Evolutionary conservation across 2,888 invertebrate species (phyloP).

Genomic region (Iphiclides podalirius): DNA sequence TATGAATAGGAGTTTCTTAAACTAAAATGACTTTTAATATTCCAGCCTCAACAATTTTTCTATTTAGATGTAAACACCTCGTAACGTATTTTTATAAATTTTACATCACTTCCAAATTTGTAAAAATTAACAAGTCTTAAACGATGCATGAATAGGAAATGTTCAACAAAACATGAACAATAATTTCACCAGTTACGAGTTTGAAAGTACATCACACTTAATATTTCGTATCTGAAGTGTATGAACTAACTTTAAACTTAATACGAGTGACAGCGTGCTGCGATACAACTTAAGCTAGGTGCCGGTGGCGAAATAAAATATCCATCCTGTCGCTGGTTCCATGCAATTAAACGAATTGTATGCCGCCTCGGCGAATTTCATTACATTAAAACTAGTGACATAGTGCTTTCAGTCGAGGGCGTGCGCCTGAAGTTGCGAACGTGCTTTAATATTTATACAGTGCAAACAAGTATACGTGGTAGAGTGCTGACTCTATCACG

Average conservation of each 20-base stretch:
- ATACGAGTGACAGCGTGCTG: neutral
- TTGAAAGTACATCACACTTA: neutral
- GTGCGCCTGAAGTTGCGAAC: conserved; percentile 39
- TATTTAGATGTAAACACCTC: too few relatives aligned
- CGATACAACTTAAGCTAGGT: conserved; percentile 1
- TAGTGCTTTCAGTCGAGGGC: conserved; percentile 20
- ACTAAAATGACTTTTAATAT: too few relatives aligned
- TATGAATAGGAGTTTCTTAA: too few relatives aligned
- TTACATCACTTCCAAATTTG: too few relatives aligned
- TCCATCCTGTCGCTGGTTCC: conserved; percentile 9
- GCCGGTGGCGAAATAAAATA: conserved; percentile 9
- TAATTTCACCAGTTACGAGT: neutral
- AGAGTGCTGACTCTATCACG: neutral
- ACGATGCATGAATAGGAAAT: neutral
- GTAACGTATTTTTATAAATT: too few relatives aligned
- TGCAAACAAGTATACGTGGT: neutral
- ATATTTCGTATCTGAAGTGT: neutral
- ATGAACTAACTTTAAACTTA: neutral
- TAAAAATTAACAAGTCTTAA: too few relatives aligned
- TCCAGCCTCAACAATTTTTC: too few relatives aligned
- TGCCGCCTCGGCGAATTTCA: conserved; percentile 28
- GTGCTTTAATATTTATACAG: neutral
- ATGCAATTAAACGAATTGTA: conserved; percentile 34
- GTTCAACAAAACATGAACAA: neutral
- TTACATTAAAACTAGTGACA: conserved; percentile 27